phyloP scores from a whole-genome alignment of 2,888 invertebrate genomes.

The Laothoe populi region DNA sequence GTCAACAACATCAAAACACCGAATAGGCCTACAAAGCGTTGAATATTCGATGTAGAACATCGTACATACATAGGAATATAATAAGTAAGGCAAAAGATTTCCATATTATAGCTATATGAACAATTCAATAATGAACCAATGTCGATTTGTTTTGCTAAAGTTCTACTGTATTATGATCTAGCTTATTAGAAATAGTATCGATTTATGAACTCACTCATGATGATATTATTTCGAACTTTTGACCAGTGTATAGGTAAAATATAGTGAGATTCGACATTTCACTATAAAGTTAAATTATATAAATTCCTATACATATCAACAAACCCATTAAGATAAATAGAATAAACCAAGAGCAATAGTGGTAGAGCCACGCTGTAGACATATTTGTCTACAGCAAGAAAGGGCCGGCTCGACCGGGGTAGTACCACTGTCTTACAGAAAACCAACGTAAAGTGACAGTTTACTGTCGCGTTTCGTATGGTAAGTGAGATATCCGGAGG shows the following conservation, averaged over 20 bases:
- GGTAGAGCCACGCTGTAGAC: too few species aligned
- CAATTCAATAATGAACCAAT: background rate
- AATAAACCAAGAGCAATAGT: background rate
- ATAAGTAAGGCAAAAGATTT: constrained; percentile 13
- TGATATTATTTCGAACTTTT: background rate
- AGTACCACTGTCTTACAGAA: too few species aligned
- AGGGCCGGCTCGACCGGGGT: too few species aligned
- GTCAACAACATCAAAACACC: constrained; percentile 13
- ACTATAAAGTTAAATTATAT: background rate
- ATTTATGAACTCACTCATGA: background rate
- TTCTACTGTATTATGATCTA: background rate
- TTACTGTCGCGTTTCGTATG: too few species aligned
- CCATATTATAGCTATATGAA: background rate
- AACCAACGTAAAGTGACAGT: too few species aligned
- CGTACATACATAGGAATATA: constrained; percentile 11
- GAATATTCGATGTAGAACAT: constrained; percentile 28
- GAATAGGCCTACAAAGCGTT: constrained; percentile 25
- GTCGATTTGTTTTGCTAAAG: background rate
- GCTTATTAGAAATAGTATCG: background rate
- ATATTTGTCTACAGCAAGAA: too few species aligned
- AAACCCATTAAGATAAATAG: background rate
- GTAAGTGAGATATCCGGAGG: too few species aligned
- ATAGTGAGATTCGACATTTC: constrained; percentile 6
- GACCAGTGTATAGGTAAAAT: background rate
- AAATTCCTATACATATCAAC: background rate